Percentiles rank a stretch among this genome's conserved stretches.
These are phyloP conservation scores for Phrynocephalus versicolor DNA, from an alignment of 2,113 vertebrate genomes.

Conservation along the genomic window DNA sequence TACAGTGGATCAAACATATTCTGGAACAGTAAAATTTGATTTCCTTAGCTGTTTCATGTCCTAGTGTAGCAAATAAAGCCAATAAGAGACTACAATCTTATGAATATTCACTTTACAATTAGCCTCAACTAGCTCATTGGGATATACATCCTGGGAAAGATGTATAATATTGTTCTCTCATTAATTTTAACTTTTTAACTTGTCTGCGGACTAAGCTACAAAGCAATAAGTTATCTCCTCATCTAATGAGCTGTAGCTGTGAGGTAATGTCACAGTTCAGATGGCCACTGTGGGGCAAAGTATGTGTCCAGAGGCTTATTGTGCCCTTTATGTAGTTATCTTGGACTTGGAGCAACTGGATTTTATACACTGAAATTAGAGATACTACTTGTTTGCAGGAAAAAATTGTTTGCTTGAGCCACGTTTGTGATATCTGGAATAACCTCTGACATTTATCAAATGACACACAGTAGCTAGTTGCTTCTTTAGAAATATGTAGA, in stretches of 20 bases:
- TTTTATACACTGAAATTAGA: neutral
- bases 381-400: constrained; percentile 5
- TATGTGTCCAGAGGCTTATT: neutral
- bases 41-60: neutral
- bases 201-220: neutral
- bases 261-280: neutral
- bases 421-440: neutral
- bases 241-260: neutral
- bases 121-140: neutral
- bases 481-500: neutral
- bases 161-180: neutral
- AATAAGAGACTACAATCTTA: neutral
- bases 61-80: neutral
- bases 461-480: neutral
- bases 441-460: constrained; percentile 8
- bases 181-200: neutral
- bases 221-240: neutral
- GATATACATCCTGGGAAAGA: neutral
- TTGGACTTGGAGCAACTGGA: neutral
- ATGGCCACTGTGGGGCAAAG: neutral
- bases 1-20: neutral
- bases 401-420: neutral
- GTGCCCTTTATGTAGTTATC: neutral
- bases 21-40: neutral
- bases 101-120: neutral